Evolutionary conservation across 2,113 vertebrate genomes (phyloP).

Genomic region (Sapajus apella): DNA sequence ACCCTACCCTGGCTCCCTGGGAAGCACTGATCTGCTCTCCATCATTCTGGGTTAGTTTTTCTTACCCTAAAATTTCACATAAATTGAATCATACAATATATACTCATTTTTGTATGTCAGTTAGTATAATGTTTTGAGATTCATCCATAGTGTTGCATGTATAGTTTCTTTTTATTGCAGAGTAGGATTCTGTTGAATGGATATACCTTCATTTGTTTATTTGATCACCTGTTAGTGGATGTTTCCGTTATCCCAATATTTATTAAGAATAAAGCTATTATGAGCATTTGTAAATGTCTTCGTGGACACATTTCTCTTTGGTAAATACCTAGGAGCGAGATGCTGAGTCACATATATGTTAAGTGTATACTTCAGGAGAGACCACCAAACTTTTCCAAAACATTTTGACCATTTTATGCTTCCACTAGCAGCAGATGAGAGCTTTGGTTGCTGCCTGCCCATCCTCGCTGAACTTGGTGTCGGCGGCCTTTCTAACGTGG

Average conservation of each 20-base stretch:
- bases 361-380: neutral
- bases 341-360: neutral
- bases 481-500: neutral
- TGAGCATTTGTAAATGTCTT: neutral
- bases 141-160: neutral
- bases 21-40: neutral
- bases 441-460: neutral
- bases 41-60: neutral
- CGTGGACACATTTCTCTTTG: neutral
- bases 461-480: neutral
- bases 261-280: neutral
- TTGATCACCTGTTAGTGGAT: no score
- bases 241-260: neutral
- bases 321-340: neutral
- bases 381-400: neutral
- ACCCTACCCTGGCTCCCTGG: neutral
- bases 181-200: neutral
- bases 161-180: neutral
- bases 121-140: neutral
- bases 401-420: neutral
- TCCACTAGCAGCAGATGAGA: accelerated
- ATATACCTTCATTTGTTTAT: neutral
- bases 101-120: neutral
- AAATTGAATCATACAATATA: neutral
- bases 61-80: neutral